phyloP scores from a whole-genome alignment of 2,888 invertebrate species.

The Leptopterna dolabrata region DNA sequence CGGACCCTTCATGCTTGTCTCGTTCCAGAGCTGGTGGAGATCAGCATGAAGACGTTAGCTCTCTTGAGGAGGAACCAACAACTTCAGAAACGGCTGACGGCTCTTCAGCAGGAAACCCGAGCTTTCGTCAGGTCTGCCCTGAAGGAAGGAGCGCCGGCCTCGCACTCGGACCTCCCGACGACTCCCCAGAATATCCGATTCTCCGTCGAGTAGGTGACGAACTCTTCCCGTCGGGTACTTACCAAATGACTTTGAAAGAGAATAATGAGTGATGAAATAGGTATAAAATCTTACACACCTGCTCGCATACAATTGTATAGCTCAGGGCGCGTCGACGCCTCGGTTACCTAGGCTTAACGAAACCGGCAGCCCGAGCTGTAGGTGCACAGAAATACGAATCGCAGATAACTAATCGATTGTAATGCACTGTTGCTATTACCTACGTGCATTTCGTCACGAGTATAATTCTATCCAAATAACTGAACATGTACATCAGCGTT shows the following conservation, averaged over 20 bases:
- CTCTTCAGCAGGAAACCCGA: constrained; percentile 72
- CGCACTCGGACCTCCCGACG: not conserved
- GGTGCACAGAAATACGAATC: no score
- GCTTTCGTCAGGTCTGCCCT: constrained; percentile 71
- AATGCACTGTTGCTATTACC: no score
- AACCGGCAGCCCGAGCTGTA: no score
- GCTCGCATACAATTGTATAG: no score
- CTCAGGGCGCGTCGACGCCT: not conserved
- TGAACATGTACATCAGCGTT: no score
- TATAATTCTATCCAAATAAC: no score
- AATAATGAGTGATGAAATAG: not conserved
- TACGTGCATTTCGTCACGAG: no score
- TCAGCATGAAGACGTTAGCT: constrained; percentile 67
- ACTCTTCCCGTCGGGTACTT: not conserved
- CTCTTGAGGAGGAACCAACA: constrained; percentile 65
- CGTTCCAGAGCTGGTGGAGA: constrained; percentile 65
- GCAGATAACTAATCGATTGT: no score
- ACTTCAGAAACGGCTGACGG: constrained; percentile 65
- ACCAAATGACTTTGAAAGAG: not conserved
- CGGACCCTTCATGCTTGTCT: not conserved
- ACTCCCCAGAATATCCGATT: not conserved
- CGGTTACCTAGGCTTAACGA: no score
- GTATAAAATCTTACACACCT: not conserved
- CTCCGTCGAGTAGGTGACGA: not conserved
- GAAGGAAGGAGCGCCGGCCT: constrained; percentile 19